Conservation (phyloP, 2,888 invertebrate genomes). For the Helicoverpa assulta region DNA sequence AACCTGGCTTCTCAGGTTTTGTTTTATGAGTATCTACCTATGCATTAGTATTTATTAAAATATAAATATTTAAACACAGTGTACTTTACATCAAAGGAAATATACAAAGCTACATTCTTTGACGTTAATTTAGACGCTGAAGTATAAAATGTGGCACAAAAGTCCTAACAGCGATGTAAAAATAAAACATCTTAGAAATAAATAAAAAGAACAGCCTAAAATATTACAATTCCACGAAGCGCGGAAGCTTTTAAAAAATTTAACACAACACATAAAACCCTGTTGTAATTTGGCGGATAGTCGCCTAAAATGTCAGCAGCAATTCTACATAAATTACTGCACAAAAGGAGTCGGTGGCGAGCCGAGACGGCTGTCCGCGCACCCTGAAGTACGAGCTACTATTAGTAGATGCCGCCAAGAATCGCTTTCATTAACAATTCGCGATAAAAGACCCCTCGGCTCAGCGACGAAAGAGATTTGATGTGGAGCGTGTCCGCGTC, state of each 20-base stretch:
- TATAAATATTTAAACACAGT: constrained; percentile 6
- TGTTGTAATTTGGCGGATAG: constrained; percentile 44
- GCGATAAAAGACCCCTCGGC: constrained; percentile 61
- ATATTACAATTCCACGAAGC: constrained; percentile 23
- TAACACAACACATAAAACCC: constrained; percentile 52
- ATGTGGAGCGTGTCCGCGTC: constrained; percentile 74
- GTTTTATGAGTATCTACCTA: not conserved
- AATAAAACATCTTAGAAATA: constrained; percentile 5
- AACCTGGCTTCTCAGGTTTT: not conserved
- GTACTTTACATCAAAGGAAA: constrained; percentile 2
- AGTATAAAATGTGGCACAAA: constrained; percentile 12
- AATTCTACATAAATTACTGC: constrained; percentile 61
- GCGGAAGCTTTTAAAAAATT: constrained; percentile 39
- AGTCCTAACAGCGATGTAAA: constrained; percentile 4
- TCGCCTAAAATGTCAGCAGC: constrained; percentile 46
- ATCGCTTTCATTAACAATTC: constrained; percentile 69
- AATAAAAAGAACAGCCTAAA: constrained; percentile 20
- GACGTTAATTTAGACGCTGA: constrained; percentile 17
- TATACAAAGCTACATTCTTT: constrained; percentile 11
- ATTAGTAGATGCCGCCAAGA: constrained; percentile 60
- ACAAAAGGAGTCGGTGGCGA: constrained; percentile 53
- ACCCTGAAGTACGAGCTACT: constrained; percentile 52
- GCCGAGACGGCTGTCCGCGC: constrained; percentile 47
- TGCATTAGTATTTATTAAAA: constrained; percentile 3
- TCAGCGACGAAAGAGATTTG: constrained; percentile 68